Conservation (phyloP, 2,113 vertebrate genomes). For the Rhineura floridana region DNA sequence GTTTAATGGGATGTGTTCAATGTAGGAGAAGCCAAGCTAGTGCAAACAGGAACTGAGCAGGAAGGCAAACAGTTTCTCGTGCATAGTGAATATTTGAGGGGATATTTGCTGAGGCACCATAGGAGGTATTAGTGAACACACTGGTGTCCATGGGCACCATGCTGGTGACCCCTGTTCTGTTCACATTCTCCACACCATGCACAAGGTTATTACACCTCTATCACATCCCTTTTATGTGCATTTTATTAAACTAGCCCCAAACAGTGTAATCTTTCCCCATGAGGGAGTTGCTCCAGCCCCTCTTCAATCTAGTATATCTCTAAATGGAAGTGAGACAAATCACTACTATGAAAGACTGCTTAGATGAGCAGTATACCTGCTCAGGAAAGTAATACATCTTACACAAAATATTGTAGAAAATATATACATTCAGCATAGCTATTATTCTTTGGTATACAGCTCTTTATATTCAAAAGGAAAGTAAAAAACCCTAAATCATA, state of each 20-base stretch:
- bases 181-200: neutral
- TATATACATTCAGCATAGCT: neutral
- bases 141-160: no score
- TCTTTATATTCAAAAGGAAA: neutral
- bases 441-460: neutral
- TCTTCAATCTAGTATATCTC: neutral
- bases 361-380: neutral
- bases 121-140: no score
- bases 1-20: no score
- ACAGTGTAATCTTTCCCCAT: neutral
- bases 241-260: neutral
- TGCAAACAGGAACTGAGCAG: no score
- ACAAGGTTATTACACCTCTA: neutral
- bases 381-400: neutral
- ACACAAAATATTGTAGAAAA: neutral
- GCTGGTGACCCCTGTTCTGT: no score
- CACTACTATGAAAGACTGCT: neutral
- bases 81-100: no score
- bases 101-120: no score
- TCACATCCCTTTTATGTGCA: neutral
- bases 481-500: neutral
- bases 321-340: neutral
- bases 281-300: neutral
- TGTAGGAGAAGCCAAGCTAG: no score
- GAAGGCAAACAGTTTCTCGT: no score